Evolutionary conservation across 2,113 vertebrate species (phyloP).

Genomic region (Paracanthobrama guichenoti): DNA sequence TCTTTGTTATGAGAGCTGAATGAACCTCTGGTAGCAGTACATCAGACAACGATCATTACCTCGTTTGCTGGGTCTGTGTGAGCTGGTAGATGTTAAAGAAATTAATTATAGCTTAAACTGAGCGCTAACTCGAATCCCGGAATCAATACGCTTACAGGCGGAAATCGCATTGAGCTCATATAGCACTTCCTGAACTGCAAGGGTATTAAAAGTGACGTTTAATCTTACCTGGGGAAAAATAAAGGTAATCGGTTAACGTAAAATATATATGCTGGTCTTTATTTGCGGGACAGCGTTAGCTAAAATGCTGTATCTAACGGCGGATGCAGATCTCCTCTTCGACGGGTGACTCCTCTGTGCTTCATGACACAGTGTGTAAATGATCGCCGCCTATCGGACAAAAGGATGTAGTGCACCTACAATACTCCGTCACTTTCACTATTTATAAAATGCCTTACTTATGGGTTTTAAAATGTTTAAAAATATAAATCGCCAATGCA

Average conservation of each 20-base stretch:
- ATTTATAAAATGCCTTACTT: background rate
- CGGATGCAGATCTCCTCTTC: background rate
- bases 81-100: background rate
- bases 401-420: background rate
- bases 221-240: slow-evolving; percentile 2
- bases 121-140: background rate
- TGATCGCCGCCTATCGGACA: background rate
- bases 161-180: background rate
- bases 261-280: background rate
- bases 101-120: background rate
- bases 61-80: background rate
- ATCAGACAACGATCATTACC: background rate
- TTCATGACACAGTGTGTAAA: background rate
- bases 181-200: background rate
- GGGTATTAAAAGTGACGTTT: background rate
- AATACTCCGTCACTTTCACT: background rate
- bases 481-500: background rate
- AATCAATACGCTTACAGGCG: slow-evolving; percentile 1
- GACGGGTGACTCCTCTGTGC: background rate
- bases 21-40: background rate
- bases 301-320: background rate
- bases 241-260: background rate
- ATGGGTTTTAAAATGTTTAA: background rate
- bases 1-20: background rate
- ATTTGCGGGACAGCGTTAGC: background rate